phyloP scores from a whole-genome alignment of 2,888 invertebrate genomes.

The Epirrhoe tristata region DNA sequence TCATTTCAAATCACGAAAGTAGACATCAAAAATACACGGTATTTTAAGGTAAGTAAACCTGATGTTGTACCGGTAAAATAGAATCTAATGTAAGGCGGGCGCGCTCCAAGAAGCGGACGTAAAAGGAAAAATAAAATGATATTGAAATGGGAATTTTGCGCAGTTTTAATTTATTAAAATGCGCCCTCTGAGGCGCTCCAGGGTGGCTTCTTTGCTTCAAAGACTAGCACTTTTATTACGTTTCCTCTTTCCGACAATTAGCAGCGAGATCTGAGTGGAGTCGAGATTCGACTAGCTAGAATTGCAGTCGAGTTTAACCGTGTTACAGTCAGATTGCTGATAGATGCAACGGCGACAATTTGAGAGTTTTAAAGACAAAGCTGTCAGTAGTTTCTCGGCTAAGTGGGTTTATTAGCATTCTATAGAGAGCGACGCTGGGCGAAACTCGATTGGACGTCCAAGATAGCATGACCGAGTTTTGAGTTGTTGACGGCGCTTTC shows the following conservation, averaged over 20 bases:
- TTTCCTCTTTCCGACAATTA: constrained; percentile 82
- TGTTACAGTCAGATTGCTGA: constrained; percentile 73
- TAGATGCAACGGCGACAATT: constrained; percentile 71
- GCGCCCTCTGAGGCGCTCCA: constrained; percentile 67
- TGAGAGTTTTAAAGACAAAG: constrained; percentile 66
- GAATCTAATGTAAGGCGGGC: constrained; percentile 68
- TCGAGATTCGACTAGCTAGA: constrained; percentile 67
- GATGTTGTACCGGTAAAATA: constrained; percentile 64
- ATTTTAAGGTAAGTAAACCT: constrained; percentile 56
- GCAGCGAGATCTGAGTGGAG: constrained; percentile 70
- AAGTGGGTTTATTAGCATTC: constrained; percentile 74
- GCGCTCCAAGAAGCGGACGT: constrained; percentile 56
- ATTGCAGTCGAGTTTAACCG: constrained; percentile 75
- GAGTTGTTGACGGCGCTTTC: constrained; percentile 53
- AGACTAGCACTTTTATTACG: constrained; percentile 81
- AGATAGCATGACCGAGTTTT: constrained; percentile 62
- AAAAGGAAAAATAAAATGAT: constrained; percentile 75
- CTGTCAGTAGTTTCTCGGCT: constrained; percentile 68
- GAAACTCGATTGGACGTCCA: constrained; percentile 70
- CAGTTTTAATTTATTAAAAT: constrained; percentile 85
- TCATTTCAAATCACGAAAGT: constrained; percentile 50
- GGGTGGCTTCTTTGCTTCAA: constrained; percentile 77
- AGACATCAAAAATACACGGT: constrained; percentile 49
- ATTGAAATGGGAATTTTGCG: constrained; percentile 79
- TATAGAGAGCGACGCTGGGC: constrained; percentile 56